Base-by-base conservation (phyloP, 2,797 vertebrate genomes). In the Anas bernieri region DNA sequence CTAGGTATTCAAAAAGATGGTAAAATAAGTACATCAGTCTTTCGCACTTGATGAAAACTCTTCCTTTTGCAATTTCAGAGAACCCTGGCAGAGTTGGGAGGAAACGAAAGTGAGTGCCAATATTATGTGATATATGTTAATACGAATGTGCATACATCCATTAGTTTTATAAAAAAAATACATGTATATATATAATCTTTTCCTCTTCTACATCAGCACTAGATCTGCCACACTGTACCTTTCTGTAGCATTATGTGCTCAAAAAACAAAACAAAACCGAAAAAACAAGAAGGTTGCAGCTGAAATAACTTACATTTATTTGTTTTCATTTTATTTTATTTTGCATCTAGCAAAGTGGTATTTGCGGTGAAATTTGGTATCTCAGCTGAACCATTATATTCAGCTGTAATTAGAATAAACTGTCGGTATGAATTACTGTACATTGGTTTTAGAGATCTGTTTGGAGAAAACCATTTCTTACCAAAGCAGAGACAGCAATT, bases 321-420 rank as follows among this genome's bases (percentile, higher is more conserved):
- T 90, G 35, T 75, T 92, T 84, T 55, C 2, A 64, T 87, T 88
- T 91, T 74, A 33, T 78, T 93, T 86, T 92, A 89, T 77, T 96
- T 91, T 43, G 69, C 26, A 6, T 58, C 75, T 75, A 74, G 55
- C 46, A 84, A 76, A 86, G 69, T 75, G 39, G 30, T 83, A 63
- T 82, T 95, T 93, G 83, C 76, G 92, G 67, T 54, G 61, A 93
- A 90, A 88, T 92, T n/a, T 64, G 52, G 41, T 78, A 90, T 93
- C 88, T 94, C 87, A 91, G 54, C 67, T 94, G 93, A 93, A 66
- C 61, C 66, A 83, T 93, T 95, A 52, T 92, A 73, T 86, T 86
- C 74, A 88, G 31, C 63, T 93, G 83, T 95, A 96, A 96, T 90
- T 90, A 91, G 61, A 92, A 92, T 82, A 90, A 94, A 73, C 59